Conservation (phyloP, 1,140 invertebrate genomes). For the Atta texana region DNA sequence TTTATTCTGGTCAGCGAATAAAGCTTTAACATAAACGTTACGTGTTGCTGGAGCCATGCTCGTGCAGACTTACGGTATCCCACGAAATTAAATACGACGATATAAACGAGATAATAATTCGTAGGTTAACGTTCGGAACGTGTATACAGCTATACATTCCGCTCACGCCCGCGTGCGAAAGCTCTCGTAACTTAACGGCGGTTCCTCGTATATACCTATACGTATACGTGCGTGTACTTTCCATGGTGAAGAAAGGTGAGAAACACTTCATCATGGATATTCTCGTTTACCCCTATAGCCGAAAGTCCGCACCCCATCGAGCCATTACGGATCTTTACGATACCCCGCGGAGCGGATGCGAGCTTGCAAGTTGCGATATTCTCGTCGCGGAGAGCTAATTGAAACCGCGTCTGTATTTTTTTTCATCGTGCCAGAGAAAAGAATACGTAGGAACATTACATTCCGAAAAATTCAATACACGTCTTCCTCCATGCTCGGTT, state of each 20-base stretch:
- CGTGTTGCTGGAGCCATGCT: not conserved
- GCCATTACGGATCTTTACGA: conserved; percentile 74
- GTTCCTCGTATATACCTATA: not conserved
- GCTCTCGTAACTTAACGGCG: conserved; percentile 46
- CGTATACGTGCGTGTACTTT: conserved; percentile 28
- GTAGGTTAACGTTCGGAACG: conserved; percentile 30
- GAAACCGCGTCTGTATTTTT: conserved; percentile 70
- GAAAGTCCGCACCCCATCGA: conserved; percentile 52
- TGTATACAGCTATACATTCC: conserved; percentile 39
- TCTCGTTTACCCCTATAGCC: conserved; percentile 49
- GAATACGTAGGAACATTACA: not conserved
- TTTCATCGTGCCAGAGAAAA: not conserved
- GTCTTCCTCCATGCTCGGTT: not conserved
- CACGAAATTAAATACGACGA: conserved; percentile 53
- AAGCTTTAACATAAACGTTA: conserved; percentile 24
- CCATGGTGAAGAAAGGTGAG: conserved; percentile 37
- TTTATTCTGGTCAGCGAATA: conserved; percentile 14
- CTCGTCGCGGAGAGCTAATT: conserved; percentile 68
- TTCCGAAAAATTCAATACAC: not conserved
- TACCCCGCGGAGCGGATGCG: conserved; percentile 41
- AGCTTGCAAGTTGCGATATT: conserved; percentile 51
- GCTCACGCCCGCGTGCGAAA: conserved; percentile 61
- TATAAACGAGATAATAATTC: conserved; percentile 60
- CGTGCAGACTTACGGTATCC: conserved; percentile 21
- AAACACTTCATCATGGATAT: conserved; percentile 67